Evolutionary conservation across 2,797 vertebrate species (phyloP).

Genomic region (Halcyon leucocephala): DNA sequence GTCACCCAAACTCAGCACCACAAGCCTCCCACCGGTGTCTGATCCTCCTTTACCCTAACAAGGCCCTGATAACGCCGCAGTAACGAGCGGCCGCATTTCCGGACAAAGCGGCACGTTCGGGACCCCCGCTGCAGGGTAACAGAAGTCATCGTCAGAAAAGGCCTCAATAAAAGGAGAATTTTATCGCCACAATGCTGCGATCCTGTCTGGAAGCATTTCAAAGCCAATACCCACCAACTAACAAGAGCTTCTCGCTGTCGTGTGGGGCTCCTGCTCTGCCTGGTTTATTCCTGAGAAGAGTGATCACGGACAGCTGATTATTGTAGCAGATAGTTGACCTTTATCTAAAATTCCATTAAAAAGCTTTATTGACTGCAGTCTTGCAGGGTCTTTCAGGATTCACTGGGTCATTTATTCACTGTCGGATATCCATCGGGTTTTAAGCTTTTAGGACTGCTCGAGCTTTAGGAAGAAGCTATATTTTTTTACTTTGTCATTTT

Average conservation of each 20-base stretch:
- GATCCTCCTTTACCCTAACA: neutral
- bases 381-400: conserved; percentile 42
- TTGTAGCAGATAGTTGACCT: conserved; percentile 50
- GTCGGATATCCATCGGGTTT: neutral
- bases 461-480: neutral
- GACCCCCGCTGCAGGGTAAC: neutral
- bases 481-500: neutral
- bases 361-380: conserved; percentile 55
- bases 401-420: conserved; percentile 45
- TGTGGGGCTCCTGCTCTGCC: neutral
- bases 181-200: neutral
- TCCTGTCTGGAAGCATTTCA: neutral
- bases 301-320: neutral
- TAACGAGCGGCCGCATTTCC: rapidly evolving
- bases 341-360: conserved; percentile 67
- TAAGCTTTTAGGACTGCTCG: neutral
- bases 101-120: rapidly evolving
- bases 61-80: rapidly evolving
- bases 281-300: neutral
- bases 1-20: neutral
- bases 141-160: neutral
- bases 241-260: neutral
- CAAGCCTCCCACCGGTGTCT: neutral
- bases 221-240: neutral
- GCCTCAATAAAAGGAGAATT: neutral